These are phyloP conservation scores for Anodontia alba DNA, from an alignment of 2,888 invertebrate species.

Conservation along the genomic window DNA sequence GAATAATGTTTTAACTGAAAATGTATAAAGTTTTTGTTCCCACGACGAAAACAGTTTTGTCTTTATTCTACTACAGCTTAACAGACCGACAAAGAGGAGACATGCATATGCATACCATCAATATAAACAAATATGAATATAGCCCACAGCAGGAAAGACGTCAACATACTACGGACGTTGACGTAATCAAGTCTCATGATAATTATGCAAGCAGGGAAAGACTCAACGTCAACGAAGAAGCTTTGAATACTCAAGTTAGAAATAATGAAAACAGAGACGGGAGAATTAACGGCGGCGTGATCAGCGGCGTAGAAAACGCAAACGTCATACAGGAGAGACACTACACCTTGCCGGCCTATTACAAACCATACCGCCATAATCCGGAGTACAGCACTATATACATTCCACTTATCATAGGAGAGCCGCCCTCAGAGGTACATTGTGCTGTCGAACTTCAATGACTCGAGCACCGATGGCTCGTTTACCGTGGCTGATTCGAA, in stretches of 20 bases:
- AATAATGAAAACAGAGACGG: too few species aligned
- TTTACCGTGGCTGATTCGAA: too few species aligned
- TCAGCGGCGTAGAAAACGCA: neutral
- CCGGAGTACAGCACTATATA: neutral
- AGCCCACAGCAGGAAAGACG: neutral
- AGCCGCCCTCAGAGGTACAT: neutral
- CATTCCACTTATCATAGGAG: neutral
- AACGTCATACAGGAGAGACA: neutral
- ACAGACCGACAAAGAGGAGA: neutral
- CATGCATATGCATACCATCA: neutral
- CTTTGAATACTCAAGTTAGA: too few species aligned
- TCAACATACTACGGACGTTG: neutral
- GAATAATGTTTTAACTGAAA: too few species aligned
- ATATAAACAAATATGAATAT: neutral
- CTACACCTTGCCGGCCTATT: neutral
- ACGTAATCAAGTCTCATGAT: neutral
- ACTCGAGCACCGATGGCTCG: too few species aligned
- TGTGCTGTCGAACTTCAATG: too few species aligned
- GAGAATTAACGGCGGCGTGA: neutral
- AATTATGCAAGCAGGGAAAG: too few species aligned
- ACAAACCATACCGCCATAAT: neutral
- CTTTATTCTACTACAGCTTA: neutral
- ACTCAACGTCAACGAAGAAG: too few species aligned
- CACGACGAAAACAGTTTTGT: too few species aligned
- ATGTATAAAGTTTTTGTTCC: too few species aligned